Evolutionary conservation across 2,888 invertebrate species (phyloP), one percentile per base, ranked within the genome.

Genomic region (Entomobrya multifasciata): DNA sequence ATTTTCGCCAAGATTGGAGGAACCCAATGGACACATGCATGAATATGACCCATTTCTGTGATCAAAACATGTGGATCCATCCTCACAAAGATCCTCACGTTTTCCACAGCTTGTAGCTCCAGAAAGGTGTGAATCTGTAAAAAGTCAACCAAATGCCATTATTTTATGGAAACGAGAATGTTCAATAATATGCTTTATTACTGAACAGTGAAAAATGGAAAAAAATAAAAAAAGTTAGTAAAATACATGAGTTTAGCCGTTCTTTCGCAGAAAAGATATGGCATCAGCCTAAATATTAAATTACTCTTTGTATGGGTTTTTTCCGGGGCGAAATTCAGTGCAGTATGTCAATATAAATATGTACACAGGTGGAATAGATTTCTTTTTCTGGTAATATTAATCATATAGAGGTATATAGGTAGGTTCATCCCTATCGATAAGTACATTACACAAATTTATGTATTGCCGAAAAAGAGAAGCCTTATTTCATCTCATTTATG

Each of bases 11-110:
- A 89, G 78, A 74, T 67, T 74, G 30, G 90, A 83, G 49, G 80
- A 86, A 36, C 89, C 90, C 41, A 91, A 79, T 11, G 90, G 89
- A 89, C 91, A 91, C 70, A 90, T 84, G 72, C 91, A 91, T 0
- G 91, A 89, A 72, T 88, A 89, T 20, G 90, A 89, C 22, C 91
- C 91, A 79, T 91, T 91, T 60, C 86, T 60, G 65, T 91, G 90
- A 67, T 91, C 91, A 62, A 90, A 89, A 74, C 91, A 91, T 11
- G 86, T 86, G 36, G 88, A 80, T 13, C 88, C 87, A 70, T 85
- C 67, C 41, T 89, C 87, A 82, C 91, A 91, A 25, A 87, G 65
- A 52, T 76, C 72, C 20, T 77, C 52, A 15, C 74, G 55, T 87
- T 90, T 89, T 80, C 86, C 86, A 70, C 91, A 91, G 77, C 90